Base-by-base conservation (phyloP, 2,113 vertebrate species). In the Gobiocypris rarus region DNA sequence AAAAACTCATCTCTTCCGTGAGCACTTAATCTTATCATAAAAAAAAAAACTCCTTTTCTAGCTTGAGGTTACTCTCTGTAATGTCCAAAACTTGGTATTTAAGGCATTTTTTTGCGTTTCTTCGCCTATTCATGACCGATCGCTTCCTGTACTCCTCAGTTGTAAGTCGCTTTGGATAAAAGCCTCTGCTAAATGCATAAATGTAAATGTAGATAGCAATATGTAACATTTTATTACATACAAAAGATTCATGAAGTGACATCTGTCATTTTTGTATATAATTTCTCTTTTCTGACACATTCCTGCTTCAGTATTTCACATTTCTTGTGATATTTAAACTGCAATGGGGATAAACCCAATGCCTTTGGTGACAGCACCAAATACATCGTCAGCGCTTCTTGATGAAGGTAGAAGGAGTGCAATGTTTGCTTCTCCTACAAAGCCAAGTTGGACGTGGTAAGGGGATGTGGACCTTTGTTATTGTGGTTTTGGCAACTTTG, bases 291-390 rank as follows among this genome's bases (percentile, higher is more conserved):
- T 69, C 34, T 41, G 34, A 41, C 24, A 41, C 34, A 24, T 15
- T 6, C n/a, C n/a, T 26, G 56, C 7, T 43, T 78, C 38, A 78
- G 38, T 15, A 6, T 70, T 15, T 63, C 0, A 43, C 1, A 6
- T 45, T 11, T 61, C 67, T 41, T 67, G 67, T 75, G 56, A 69
- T 85, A 74, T 87, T 87, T 84, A 73, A 77, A 73, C 63, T 52
- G 58, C 58, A 54, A 31, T 22, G 38, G 22, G 19, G 82, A 17
- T 78, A 69, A 86, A 88, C 9, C 17, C 69, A 54, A 24, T 8
- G 63, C 48, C 82, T 82, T 88, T 85, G 82, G 63, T 82, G 83
- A 80, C 85, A 79, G 45, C 41, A 70, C 43, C 78, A 82, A 75
- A 79, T 79, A 84, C 52, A 56, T 67, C 31, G 52, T 86, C 80